phyloP scores from a whole-genome alignment of 2,888 invertebrate species.

The Phlogophora meticulosa region DNA sequence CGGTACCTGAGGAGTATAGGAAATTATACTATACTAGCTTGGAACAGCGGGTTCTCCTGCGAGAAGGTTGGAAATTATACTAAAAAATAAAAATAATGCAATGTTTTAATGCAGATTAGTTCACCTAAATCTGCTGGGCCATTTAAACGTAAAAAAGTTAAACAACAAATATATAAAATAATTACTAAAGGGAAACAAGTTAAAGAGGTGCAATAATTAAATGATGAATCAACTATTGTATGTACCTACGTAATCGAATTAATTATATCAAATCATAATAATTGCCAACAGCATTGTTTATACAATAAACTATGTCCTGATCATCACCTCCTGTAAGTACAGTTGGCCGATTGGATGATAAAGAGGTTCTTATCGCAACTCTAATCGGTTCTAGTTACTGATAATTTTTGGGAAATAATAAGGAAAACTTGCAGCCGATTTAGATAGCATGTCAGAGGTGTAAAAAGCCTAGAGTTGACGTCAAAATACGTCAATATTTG shows the following conservation, averaged over 20 bases:
- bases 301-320: neutral
- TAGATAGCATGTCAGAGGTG: neutral
- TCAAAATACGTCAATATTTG: neutral
- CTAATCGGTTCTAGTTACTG: conserved; percentile 19
- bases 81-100: too few species aligned
- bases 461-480: neutral
- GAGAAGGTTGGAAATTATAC: too few species aligned
- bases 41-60: too few species aligned
- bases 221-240: conserved; percentile 4
- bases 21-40: too few species aligned
- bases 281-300: conserved; percentile 6
- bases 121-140: too few species aligned
- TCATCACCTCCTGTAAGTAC: neutral
- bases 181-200: neutral
- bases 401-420: neutral
- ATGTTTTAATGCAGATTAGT: too few species aligned
- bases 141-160: too few species aligned
- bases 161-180: neutral
- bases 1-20: conserved; percentile 89
- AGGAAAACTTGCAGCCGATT: neutral
- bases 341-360: conserved; percentile 27
- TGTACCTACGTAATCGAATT: conserved; percentile 20
- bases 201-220: neutral
- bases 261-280: conserved; percentile 12
- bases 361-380: conserved; percentile 4